Base-by-base conservation (phyloP, 2,797 vertebrate species). In the Sebastes miniatus region DNA sequence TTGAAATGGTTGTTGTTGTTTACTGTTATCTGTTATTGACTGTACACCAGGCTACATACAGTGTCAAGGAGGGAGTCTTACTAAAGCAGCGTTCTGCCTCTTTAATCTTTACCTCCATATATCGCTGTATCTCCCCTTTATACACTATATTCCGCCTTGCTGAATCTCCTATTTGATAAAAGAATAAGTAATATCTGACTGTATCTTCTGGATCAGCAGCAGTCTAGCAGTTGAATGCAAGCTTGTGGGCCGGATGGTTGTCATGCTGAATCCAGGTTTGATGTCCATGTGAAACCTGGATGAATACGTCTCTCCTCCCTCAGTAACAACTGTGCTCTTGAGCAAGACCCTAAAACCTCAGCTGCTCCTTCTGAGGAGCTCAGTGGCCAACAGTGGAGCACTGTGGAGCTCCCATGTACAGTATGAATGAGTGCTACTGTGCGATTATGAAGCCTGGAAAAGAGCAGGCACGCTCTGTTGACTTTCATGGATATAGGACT, bases 1-100 rank as follows among this genome's bases (percentile, higher is more conserved):
- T 73, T 88, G 57, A 90, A 92, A 85, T 86, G 76, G 79, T 83
- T 86, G 86, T 89, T 91, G 90, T 92, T 94, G 86, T 92, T 92
- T 94, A 93, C 88, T 80, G 85, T 90, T 91, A 87, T 86, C 77
- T 83, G 76, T 63, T 86, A 78, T 87, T 89, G 86, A 47, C 79
- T 84, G 77, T 88, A 86, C 77, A 67, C 64, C 34, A 58, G 16
- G 67, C 31, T 78, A 62, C 75, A 89, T 39, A 54, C 50, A 69
- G 39, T 59, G 64, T 70, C 73, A 75, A n/a, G 67, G 39, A 80
- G 61, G 65, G 61, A 52, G 8, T 39, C 14, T 31, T 3, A 61
- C 47, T 50, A 64, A 85, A 78, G 12, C 24, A 50, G n/a, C 8
- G 3, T 50, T 81, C 61, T 73, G 18, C 25, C 61, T 43, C 63